These are phyloP conservation scores for Galago senegalensis DNA, from an alignment of 2,797 vertebrate genomes.

Conservation along the genomic window DNA sequence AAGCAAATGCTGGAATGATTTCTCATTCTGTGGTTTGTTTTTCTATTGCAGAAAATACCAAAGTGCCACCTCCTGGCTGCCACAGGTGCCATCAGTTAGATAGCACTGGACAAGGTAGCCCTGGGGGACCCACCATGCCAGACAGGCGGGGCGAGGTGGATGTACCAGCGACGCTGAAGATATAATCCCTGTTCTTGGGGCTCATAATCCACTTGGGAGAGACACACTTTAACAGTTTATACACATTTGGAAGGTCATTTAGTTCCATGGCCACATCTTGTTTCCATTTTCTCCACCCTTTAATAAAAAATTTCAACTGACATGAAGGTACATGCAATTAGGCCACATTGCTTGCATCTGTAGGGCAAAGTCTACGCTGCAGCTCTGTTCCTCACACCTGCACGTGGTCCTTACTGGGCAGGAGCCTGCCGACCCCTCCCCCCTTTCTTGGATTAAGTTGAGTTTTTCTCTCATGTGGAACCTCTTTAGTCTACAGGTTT, in stretches of 20 bases:
- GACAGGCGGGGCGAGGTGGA: background rate
- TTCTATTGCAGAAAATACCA: conserved; percentile 48
- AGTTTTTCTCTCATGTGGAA: too few relatives aligned
- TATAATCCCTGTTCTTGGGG: background rate
- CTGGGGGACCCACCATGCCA: background rate
- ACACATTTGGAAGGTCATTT: background rate
- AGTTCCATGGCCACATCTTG: background rate
- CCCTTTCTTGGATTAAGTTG: too few relatives aligned
- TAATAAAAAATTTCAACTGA: too few relatives aligned
- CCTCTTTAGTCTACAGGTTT: too few relatives aligned
- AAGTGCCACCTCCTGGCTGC: conserved; percentile 63
- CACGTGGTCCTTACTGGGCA: too few relatives aligned
- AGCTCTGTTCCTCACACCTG: too few relatives aligned
- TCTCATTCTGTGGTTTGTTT: conserved; percentile 51
- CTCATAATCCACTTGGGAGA: background rate
- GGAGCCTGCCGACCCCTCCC: too few relatives aligned
- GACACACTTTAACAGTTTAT: background rate
- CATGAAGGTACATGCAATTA: too few relatives aligned
- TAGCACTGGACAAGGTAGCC: background rate
- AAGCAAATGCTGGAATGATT: background rate
- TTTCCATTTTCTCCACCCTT: too few relatives aligned
- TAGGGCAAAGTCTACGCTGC: too few relatives aligned
- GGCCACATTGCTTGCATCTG: too few relatives aligned
- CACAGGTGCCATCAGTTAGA: conserved; percentile 2
- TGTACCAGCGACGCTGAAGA: background rate